These are phyloP conservation scores for Gadopsis marmoratus DNA, from an alignment of 2,797 vertebrate genomes.

Conservation along the genomic window DNA sequence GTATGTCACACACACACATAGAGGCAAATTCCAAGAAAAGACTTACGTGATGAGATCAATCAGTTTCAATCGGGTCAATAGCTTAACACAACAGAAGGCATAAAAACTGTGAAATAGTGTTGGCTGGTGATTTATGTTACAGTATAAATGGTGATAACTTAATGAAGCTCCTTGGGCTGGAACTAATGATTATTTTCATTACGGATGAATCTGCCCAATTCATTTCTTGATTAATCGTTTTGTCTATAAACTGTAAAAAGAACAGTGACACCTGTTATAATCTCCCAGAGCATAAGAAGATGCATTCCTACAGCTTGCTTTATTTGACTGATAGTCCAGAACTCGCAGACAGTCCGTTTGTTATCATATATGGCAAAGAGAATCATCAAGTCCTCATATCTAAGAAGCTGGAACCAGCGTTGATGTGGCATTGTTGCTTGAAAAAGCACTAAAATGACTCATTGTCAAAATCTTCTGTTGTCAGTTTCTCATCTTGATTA, in stretches of 20 bases:
- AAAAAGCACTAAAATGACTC: background rate
- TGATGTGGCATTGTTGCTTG: background rate
- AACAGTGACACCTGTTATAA: background rate
- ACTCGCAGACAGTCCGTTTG: background rate
- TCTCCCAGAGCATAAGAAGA: background rate
- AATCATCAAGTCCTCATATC: background rate
- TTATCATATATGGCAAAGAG: slow-evolving; percentile 5
- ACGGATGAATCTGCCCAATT: background rate
- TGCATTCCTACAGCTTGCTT: background rate
- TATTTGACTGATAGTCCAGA: background rate
- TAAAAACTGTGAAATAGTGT: background rate
- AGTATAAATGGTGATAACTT: background rate
- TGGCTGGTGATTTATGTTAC: background rate
- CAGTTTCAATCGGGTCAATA: background rate
- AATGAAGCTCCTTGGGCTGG: background rate
- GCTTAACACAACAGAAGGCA: background rate
- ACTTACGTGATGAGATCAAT: slow-evolving; percentile 10
- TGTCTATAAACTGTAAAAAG: background rate
- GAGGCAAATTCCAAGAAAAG: slow-evolving; percentile 4
- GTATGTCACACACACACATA: slow-evolving; percentile 9
- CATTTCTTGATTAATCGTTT: background rate
- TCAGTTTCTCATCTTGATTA: too few relatives aligned
- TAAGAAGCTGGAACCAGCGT: background rate
- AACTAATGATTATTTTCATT: background rate
- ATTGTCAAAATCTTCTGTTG: background rate